phyloP scores from a whole-genome alignment of 2,113 vertebrate species.

The Petaurus breviceps region DNA sequence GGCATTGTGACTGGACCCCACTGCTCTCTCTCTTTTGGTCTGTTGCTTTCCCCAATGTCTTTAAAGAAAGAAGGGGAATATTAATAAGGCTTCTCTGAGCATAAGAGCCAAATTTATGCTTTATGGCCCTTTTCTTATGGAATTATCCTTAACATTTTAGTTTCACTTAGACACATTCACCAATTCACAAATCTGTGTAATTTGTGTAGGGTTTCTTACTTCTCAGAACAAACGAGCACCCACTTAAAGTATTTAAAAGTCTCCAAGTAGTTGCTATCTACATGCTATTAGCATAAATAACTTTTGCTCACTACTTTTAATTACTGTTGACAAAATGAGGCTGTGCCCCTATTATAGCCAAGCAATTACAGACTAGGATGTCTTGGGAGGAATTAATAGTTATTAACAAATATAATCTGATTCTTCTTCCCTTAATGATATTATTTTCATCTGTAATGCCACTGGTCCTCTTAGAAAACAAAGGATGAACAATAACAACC shows the following conservation, averaged over 20 bases:
- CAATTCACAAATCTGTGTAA: slow-evolving; percentile 25
- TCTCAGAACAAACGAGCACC: slow-evolving; percentile 19
- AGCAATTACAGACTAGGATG: slow-evolving; percentile 26
- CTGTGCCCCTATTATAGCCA: neutral
- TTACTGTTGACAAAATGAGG: slow-evolving; percentile 23
- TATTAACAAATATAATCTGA: slow-evolving; percentile 4
- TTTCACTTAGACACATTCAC: neutral
- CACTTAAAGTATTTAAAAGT: slow-evolving; percentile 43
- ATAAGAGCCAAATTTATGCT: neutral
- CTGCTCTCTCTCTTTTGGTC: neutral
- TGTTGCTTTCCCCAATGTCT: neutral
- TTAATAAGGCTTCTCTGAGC: too few species aligned
- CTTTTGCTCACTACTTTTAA: slow-evolving; percentile 45
- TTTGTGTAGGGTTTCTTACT: neutral
- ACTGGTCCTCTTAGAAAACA: neutral
- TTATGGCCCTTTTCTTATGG: neutral
- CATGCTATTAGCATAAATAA: slow-evolving; percentile 28
- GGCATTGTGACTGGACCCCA: neutral
- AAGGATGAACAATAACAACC: neutral
- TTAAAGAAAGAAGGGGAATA: neutral
- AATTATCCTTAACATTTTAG: neutral
- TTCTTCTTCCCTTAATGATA: neutral
- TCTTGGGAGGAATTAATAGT: slow-evolving; percentile 15
- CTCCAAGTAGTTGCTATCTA: slow-evolving; percentile 7
- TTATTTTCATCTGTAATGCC: neutral